phyloP scores from a whole-genome alignment of 2,113 vertebrate species.

The Parotia lawesii region DNA sequence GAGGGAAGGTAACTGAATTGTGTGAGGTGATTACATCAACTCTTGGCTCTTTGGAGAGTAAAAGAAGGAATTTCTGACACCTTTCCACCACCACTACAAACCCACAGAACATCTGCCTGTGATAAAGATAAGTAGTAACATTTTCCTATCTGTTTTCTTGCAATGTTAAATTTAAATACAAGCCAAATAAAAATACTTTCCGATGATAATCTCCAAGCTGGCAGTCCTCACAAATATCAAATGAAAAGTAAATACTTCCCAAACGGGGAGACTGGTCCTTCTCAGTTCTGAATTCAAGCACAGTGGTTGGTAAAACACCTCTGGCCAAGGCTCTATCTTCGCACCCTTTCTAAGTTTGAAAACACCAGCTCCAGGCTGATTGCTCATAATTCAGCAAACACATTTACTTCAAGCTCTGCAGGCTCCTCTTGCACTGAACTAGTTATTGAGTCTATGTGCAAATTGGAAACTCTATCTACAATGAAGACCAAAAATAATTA shows the following conservation, averaged over 20 bases:
- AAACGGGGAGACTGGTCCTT: rapidly evolving
- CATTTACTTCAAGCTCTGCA: not conserved
- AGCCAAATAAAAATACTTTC: slow-evolving; percentile 10
- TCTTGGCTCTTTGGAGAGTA: not conserved
- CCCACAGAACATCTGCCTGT: not conserved
- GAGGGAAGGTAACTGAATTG: not conserved
- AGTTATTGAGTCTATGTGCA: not conserved
- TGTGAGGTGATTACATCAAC: not conserved
- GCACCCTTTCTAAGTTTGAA: not conserved
- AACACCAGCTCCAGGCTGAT: not conserved
- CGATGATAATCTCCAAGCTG: not conserved
- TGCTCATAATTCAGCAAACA: not conserved
- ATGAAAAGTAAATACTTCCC: not conserved
- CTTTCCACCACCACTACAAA: not conserved
- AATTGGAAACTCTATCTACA: not conserved
- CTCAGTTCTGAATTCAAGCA: not conserved
- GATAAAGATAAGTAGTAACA: not conserved
- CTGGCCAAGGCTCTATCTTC: not conserved
- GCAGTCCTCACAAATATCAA: not conserved
- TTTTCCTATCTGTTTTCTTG: slow-evolving; percentile 4
- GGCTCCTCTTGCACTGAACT: not conserved
- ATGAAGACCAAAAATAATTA: slow-evolving; percentile 6
- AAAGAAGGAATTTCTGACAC: slow-evolving; percentile 14
- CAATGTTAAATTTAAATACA: not conserved
- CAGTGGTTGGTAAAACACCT: not conserved